These are phyloP conservation scores for Campylomormyrus numenius DNA, from an alignment of 2,113 vertebrate species.

Conservation along the genomic window DNA sequence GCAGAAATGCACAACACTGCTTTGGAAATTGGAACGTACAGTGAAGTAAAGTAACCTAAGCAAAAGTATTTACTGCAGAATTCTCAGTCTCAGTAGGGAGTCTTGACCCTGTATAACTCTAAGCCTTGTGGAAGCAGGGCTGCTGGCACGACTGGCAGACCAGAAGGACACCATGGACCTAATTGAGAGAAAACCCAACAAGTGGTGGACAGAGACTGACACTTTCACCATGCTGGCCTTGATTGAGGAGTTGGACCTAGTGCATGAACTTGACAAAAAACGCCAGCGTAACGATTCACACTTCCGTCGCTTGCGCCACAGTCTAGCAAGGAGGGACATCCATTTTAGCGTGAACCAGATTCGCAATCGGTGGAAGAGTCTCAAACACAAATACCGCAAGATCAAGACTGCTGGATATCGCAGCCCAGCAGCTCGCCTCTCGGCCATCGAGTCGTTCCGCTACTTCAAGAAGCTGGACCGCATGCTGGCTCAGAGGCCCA, in stretches of 20 bases:
- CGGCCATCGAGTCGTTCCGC: conserved; percentile 39
- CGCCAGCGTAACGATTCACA: conserved; percentile 42
- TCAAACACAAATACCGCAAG: conserved; percentile 47
- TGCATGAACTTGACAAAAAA: conserved; percentile 44
- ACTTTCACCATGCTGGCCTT: conserved; percentile 44
- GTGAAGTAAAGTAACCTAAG: not conserved
- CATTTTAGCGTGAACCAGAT: conserved; percentile 45
- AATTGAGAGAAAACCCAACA: conserved; percentile 39
- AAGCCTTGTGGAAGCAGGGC: conserved; percentile 24
- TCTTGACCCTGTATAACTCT: not conserved
- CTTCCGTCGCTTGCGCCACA: conserved; percentile 35
- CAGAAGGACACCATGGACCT: conserved; percentile 36
- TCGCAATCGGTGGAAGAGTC: conserved; percentile 47
- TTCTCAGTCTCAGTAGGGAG: not conserved
- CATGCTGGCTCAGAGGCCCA: conserved; percentile 39
- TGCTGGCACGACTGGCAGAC: conserved; percentile 18
- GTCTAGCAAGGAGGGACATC: conserved; percentile 35
- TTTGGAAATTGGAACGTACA: not conserved
- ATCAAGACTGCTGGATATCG: conserved; percentile 42
- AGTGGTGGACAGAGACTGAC: conserved; percentile 47
- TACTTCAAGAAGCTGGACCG: conserved; percentile 44
- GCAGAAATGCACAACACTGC: not conserved
- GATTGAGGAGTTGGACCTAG: conserved; percentile 43
- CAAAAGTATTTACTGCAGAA: not conserved
- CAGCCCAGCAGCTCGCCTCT: conserved; percentile 35